These are phyloP conservation scores for Spheniscus mendiculus DNA, from an alignment of 2,113 vertebrate species.

Conservation along the genomic window DNA sequence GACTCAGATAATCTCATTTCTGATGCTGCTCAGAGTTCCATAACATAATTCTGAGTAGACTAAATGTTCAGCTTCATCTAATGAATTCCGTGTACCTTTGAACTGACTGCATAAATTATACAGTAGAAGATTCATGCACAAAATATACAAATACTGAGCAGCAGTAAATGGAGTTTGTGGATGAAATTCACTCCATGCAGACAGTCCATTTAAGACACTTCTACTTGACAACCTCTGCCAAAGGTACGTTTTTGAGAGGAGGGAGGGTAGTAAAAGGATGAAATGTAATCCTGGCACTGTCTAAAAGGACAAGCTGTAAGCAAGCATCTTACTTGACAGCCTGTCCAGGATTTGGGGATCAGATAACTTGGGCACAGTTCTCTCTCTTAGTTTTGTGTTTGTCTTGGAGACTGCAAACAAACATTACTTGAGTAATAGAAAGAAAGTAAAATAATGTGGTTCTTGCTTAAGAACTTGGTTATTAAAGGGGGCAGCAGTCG, in stretches of 20 bases:
- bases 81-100: conserved; percentile 36
- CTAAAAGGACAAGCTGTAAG: not conserved
- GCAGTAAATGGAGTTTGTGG: conserved; percentile 15
- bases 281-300: not conserved
- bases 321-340: not conserved
- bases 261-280: not conserved
- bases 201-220: conserved; percentile 5
- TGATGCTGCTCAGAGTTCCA: not conserved
- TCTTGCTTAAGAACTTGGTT: not conserved
- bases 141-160: conserved; percentile 29
- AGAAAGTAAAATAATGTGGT: not conserved
- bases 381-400: not conserved
- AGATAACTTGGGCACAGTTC: not conserved
- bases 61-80: conserved; percentile 28
- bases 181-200: conserved; percentile 11
- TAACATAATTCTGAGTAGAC: not conserved
- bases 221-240: not conserved
- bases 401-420: not conserved
- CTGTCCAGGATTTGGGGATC: not conserved
- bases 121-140: conserved; percentile 1
- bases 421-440: not conserved
- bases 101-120: conserved; percentile 44
- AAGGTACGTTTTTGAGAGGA: not conserved
- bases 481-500: not conserved
- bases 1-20: not conserved